Conservation (phyloP, 2,113 vertebrate species). For the Neolamprologus cancellatus region DNA sequence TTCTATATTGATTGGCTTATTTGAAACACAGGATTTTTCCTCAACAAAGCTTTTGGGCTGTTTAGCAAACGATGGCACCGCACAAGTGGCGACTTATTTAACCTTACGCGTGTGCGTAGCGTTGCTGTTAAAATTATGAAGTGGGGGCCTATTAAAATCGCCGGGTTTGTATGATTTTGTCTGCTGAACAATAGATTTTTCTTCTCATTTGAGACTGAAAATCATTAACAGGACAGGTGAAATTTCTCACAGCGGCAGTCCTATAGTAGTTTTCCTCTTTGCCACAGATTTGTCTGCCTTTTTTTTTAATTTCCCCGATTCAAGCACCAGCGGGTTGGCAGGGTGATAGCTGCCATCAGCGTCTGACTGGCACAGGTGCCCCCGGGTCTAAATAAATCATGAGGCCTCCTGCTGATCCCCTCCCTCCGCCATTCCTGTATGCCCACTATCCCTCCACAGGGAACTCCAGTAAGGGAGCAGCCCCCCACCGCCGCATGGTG, state of each 20-base stretch:
- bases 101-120: background rate
- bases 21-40: conserved; percentile 27
- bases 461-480: conserved; percentile 38
- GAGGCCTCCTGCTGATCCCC: conserved; percentile 46
- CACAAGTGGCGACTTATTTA: background rate
- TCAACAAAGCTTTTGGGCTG: background rate
- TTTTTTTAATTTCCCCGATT: background rate
- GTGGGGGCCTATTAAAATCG: background rate
- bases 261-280: conserved; percentile 6
- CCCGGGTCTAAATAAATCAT: conserved; percentile 69
- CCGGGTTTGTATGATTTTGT: background rate
- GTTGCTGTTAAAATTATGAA: background rate
- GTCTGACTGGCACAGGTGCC: conserved; percentile 59
- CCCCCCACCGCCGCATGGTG: conserved; percentile 6
- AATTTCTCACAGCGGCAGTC: background rate
- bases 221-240: conserved; percentile 33
- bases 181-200: conserved; percentile 5
- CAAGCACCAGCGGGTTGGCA: conserved; percentile 3
- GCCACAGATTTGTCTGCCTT: conserved; percentile 10
- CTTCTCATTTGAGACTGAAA: background rate
- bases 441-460: conserved; percentile 41
- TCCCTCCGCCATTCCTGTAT: conserved; percentile 12
- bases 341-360: conserved; percentile 44
- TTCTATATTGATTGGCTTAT: conserved; percentile 47
- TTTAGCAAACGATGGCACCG: background rate